A percentile compares a stretch with the other conserved stretches of the same genome.
Conservation (phyloP, 2,113 vertebrate species). For the Petromus typicus region DNA sequence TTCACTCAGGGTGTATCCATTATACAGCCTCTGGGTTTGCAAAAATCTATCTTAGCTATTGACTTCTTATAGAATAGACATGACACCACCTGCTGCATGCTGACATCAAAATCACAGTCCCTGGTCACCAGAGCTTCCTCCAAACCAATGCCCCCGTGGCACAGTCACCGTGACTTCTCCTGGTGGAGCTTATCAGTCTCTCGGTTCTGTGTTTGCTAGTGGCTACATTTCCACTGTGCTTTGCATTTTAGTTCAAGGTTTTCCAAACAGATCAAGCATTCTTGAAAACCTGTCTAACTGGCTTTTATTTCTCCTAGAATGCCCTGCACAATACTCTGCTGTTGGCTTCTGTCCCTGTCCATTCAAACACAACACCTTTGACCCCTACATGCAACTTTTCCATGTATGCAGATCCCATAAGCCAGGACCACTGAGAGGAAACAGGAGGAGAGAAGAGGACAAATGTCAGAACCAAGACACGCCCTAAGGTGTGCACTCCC, state of each 20-base stretch:
- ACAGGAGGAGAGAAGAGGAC: not conserved
- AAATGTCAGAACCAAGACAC: not conserved
- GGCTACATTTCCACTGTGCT: not conserved
- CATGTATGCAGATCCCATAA: not conserved
- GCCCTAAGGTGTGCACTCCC: not conserved
- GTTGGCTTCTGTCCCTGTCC: not conserved
- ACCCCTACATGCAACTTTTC: not conserved
- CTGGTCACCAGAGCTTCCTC: not conserved
- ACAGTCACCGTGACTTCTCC: not conserved
- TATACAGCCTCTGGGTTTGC: not conserved
- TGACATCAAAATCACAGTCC: not conserved
- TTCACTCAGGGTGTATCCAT: not conserved
- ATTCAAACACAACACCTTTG: not conserved
- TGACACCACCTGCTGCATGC: not conserved
- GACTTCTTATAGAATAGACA: not conserved
- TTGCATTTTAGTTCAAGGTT: conserved; percentile 21
- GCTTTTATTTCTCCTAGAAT: not conserved
- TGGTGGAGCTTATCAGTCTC: not conserved
- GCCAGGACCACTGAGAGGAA: not conserved
- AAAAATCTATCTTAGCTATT: not conserved
- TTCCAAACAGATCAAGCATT: conserved; percentile 1
- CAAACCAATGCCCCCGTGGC: not conserved
- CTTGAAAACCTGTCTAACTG: not conserved
- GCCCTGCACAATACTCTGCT: not conserved
- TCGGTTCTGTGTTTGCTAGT: not conserved